A percentile compares a stretch with the other conserved stretches of the same genome.
These are phyloP conservation scores for Rostratula benghalensis DNA, from an alignment of 2,113 vertebrate species.

Conservation along the genomic window DNA sequence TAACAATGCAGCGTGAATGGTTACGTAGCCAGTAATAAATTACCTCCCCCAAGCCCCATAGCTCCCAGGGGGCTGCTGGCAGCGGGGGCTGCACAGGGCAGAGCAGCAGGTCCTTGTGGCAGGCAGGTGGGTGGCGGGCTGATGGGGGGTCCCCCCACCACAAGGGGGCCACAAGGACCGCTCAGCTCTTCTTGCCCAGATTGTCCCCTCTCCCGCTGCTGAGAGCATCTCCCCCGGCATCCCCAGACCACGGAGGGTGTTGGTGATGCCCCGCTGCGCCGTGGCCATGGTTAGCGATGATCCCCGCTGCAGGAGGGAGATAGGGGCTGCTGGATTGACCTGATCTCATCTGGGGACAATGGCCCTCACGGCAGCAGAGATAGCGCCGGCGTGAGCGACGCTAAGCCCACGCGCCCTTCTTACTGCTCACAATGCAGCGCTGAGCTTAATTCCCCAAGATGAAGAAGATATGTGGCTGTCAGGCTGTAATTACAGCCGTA, in stretches of 20 bases:
- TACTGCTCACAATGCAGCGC: slow-evolving; percentile 25
- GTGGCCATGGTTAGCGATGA: not conserved
- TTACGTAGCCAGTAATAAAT: slow-evolving; percentile 58
- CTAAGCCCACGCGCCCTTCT: slow-evolving; percentile 44
- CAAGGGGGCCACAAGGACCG: accelerated
- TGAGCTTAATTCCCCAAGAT: slow-evolving; percentile 53
- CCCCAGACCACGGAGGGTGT: not conserved
- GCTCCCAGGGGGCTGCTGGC: not conserved
- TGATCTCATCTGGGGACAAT: slow-evolving; percentile 48
- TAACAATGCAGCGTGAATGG: slow-evolving; percentile 62
- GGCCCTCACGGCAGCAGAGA: slow-evolving; percentile 30
- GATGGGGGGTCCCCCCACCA: not conserved
- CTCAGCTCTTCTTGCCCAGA: not conserved
- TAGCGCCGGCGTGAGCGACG: not conserved
- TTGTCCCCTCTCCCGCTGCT: accelerated
- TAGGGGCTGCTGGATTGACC: slow-evolving; percentile 30
- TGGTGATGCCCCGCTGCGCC: not conserved
- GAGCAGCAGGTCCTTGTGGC: not conserved
- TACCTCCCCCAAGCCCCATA: slow-evolving; percentile 14
- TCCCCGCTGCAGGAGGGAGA: slow-evolving; percentile 22
- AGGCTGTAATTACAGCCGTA: slow-evolving; percentile 16
- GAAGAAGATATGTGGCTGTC: slow-evolving; percentile 55
- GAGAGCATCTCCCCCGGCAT: not conserved
- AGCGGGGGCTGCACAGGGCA: not conserved
- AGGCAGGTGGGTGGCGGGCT: not conserved